phyloP scores from a whole-genome alignment of 2,888 invertebrate species.

The Sepioteuthis lessoniana region DNA sequence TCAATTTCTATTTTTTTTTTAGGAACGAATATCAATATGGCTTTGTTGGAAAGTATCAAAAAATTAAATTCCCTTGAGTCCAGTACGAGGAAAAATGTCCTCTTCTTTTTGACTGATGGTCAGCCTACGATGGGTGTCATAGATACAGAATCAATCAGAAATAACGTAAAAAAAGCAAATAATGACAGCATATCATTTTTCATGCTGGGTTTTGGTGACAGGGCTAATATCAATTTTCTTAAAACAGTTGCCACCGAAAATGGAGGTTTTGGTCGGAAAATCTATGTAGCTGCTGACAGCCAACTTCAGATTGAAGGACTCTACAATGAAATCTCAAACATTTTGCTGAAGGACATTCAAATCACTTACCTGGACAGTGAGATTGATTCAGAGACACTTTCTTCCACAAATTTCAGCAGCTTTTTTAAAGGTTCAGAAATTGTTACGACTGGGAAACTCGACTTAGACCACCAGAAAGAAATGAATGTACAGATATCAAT shows the following conservation, averaged over 20 bases:
- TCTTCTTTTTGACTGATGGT: slow-evolving; percentile 77
- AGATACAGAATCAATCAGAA: slow-evolving; percentile 65
- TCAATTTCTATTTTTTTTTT: not conserved
- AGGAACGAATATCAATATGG: slow-evolving; percentile 82
- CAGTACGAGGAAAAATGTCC: slow-evolving; percentile 57
- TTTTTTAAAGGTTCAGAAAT: not conserved
- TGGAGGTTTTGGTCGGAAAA: slow-evolving; percentile 82
- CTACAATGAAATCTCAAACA: slow-evolving; percentile 77
- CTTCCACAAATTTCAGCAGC: not conserved
- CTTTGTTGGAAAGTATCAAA: slow-evolving; percentile 78
- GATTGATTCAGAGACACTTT: not conserved
- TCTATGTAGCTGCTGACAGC: slow-evolving; percentile 84
- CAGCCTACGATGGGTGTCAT: slow-evolving; percentile 73
- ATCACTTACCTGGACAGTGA: not conserved
- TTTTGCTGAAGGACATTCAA: not conserved
- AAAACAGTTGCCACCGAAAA: slow-evolving; percentile 81
- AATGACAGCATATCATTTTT: slow-evolving; percentile 77
- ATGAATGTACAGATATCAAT: not conserved
- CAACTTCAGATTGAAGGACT: slow-evolving; percentile 81
- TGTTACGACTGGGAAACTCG: not conserved
- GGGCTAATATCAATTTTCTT: slow-evolving; percentile 82
- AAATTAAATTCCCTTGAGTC: slow-evolving; percentile 64
- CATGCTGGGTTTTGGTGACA: slow-evolving; percentile 83
- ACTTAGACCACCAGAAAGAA: not conserved
- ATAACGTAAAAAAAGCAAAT: slow-evolving; percentile 58